Conservation (phyloP, 2,797 vertebrate species). For the Smutsia gigantea region DNA sequence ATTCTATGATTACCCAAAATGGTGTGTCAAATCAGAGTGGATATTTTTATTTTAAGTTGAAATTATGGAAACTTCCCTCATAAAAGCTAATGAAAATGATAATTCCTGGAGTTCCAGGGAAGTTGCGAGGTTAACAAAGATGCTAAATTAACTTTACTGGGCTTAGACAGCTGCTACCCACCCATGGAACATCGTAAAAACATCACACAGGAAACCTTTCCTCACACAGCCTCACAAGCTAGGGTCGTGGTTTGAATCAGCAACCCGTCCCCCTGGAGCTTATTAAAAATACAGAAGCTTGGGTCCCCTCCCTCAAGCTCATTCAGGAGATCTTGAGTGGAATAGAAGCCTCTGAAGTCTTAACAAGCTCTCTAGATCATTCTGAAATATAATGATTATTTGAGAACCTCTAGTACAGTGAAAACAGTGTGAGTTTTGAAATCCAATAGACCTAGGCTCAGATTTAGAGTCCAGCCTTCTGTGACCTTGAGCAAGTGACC, state of each 20-base stretch:
- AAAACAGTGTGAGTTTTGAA: neutral
- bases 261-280: neutral
- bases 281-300: neutral
- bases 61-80: neutral
- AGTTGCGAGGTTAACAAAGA: neutral
- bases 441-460: neutral
- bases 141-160: neutral
- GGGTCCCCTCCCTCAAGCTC: neutral
- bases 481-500: neutral
- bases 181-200: neutral
- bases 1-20: neutral
- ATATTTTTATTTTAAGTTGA: neutral
- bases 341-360: neutral
- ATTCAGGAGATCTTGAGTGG: neutral
- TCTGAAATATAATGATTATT: neutral
- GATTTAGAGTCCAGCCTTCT: neutral
- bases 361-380: neutral
- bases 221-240: rapidly evolving
- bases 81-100: neutral
- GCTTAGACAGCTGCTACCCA: neutral
- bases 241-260: rapidly evolving
- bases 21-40: neutral
- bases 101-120: neutral
- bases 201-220: neutral
- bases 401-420: neutral